phyloP scores from a whole-genome alignment of 2,797 vertebrate genomes.

The Helicolenus hilgendorfi region DNA sequence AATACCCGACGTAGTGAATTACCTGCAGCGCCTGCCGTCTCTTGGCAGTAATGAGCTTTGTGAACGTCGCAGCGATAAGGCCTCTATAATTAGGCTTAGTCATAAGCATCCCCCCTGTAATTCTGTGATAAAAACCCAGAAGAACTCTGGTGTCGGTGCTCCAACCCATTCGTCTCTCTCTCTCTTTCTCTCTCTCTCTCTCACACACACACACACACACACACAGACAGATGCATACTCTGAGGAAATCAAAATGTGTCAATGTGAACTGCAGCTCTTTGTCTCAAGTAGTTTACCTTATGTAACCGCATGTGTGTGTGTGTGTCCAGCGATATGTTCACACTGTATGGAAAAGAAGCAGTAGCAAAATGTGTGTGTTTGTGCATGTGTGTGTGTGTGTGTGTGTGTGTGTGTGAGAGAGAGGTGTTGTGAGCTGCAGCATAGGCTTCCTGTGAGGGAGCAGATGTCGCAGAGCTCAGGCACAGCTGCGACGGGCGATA shows the following conservation, averaged over 20 bases:
- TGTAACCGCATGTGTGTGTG: constrained; percentile 52
- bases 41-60: constrained; percentile 91
- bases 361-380: constrained; percentile 33
- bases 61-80: constrained; percentile 88
- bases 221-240: neutral
- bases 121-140: constrained; percentile 89
- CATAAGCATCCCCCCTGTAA: constrained; percentile 90
- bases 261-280: constrained; percentile 67
- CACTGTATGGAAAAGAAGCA: constrained; percentile 42
- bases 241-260: constrained; percentile 70
- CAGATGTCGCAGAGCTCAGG: constrained; percentile 91
- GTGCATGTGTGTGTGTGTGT: constrained; percentile 25
- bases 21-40: constrained; percentile 87
- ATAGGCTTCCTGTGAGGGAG: constrained; percentile 90
- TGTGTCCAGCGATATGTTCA: constrained; percentile 42
- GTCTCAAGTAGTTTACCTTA: constrained; percentile 80
- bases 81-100: constrained; percentile 91
- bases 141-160: constrained; percentile 75
- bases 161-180: constrained; percentile 55
- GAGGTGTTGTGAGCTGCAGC: constrained; percentile 84
- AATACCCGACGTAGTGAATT: constrained; percentile 86
- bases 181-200: neutral
- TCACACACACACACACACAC: neutral
- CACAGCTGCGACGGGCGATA: constrained; percentile 91
- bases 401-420: constrained; percentile 34